Evolutionary conservation across 2,888 invertebrate genomes (phyloP).

Genomic region (Aleiodes leptofemur): DNA sequence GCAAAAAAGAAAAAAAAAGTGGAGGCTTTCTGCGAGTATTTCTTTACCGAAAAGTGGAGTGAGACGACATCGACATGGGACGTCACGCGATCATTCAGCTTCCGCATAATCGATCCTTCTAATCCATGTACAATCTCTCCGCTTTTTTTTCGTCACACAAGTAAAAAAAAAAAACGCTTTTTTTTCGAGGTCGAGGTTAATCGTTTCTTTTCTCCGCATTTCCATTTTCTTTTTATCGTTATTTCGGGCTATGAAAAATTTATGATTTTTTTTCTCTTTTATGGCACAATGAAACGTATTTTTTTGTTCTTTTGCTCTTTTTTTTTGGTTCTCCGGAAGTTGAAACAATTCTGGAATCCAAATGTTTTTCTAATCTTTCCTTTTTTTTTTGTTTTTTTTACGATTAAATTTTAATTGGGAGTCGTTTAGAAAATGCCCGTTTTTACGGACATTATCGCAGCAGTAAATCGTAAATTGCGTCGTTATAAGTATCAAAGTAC

Average conservation of each 20-base stretch:
- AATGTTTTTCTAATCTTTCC: no score
- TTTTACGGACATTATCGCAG: not conserved
- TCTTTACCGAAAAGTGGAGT: not conserved
- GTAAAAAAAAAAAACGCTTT: not conserved
- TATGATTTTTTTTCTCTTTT: no score
- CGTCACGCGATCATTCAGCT: slow-evolving; percentile 26
- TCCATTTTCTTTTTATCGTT: no score
- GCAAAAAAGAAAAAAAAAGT: not conserved
- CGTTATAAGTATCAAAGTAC: not conserved
- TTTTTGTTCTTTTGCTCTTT: not conserved
- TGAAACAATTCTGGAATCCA: no score
- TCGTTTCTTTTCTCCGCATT: slow-evolving; percentile 4
- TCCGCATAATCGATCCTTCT: slow-evolving; percentile 29
- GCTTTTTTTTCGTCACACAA: slow-evolving; percentile 17
- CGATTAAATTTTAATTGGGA: slow-evolving; percentile 3
- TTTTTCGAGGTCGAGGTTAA: slow-evolving; percentile 29
- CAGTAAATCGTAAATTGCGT: slow-evolving; percentile 10
- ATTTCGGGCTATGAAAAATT: no score
- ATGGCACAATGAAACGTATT: not conserved
- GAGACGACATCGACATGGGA: slow-evolving; percentile 3
- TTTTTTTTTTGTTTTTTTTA: no score
- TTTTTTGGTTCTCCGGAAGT: no score
- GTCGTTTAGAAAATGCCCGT: slow-evolving; percentile 14
- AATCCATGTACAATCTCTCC: slow-evolving; percentile 17
- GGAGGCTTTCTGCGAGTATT: not conserved